Conservation (phyloP, 1,140 invertebrate species). For the Drosophila insularis region DNA sequence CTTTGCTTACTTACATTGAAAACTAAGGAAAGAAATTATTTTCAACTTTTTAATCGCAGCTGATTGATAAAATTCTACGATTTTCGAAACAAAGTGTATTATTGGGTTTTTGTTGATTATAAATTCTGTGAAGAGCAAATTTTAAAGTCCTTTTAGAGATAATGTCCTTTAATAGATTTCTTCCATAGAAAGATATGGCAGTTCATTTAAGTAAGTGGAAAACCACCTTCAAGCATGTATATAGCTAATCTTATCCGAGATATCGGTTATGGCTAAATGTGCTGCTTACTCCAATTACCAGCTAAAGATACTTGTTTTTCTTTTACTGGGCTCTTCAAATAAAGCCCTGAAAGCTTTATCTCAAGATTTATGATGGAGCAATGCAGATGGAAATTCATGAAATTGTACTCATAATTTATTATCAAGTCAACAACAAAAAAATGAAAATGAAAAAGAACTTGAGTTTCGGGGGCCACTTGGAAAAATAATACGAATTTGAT, state of each 20-base stretch:
- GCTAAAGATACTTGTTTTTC: background rate
- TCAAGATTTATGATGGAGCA: background rate
- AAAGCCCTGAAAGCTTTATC: background rate
- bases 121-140: too few species aligned
- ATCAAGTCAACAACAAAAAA: background rate
- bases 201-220: too few species aligned
- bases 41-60: too few species aligned
- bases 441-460: background rate
- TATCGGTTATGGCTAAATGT: background rate
- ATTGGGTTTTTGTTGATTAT: too few species aligned
- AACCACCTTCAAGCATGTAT: too few species aligned
- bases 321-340: background rate
- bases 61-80: too few species aligned
- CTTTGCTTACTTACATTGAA: too few species aligned
- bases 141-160: too few species aligned
- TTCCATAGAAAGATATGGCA: too few species aligned
- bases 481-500: background rate
- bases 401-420: background rate
- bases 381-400: conserved; percentile 3
- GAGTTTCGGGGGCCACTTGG: background rate
- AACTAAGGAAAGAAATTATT: too few species aligned
- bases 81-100: too few species aligned
- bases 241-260: background rate
- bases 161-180: too few species aligned
- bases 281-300: background rate